Evolutionary conservation across 2,888 invertebrate species (phyloP).

Genomic region (Branchipolynoe longqiensis): DNA sequence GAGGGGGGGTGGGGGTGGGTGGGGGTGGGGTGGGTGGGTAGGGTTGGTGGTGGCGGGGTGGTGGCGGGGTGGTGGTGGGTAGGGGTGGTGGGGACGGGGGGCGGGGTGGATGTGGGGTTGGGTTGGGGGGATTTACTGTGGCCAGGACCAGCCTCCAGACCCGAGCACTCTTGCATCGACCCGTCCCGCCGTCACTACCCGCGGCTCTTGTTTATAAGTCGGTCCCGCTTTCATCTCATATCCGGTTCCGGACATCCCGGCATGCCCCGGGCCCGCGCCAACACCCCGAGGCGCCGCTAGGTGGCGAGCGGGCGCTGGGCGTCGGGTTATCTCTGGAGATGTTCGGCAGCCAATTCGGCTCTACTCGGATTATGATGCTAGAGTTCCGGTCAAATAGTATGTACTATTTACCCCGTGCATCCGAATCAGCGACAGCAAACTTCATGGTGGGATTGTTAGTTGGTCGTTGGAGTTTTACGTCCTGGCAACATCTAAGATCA

Average conservation of each 20-base stretch:
- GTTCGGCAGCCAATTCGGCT: neutral
- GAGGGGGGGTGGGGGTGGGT: neutral
- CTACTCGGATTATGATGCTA: too few relatives aligned
- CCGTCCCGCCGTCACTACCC: neutral
- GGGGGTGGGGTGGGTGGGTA: neutral
- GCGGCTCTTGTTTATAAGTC: conserved; percentile 48
- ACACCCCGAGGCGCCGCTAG: conserved; percentile 34
- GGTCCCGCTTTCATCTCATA: conserved; percentile 36
- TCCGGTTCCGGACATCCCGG: conserved; percentile 32
- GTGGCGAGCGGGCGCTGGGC: conserved; percentile 19
- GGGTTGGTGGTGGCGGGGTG: neutral
- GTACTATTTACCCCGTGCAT: too few relatives aligned
- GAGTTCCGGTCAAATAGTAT: too few relatives aligned
- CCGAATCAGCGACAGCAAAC: too few relatives aligned
- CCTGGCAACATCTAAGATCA: too few relatives aligned
- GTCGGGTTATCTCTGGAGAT: conserved; percentile 28
- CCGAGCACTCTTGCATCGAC: neutral
- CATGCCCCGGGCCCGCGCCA: conserved; percentile 47
- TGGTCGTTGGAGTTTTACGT: too few relatives aligned
- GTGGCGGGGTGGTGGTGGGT: neutral
- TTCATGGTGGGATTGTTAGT: too few relatives aligned
- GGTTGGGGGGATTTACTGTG: too few relatives aligned
- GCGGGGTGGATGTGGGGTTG: neutral
- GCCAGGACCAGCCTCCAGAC: conserved; percentile 1
- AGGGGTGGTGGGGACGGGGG: neutral